These are phyloP conservation scores for Gisinianus flammeolus DNA, from an alignment of 2,888 invertebrate species.

Conservation along the genomic window DNA sequence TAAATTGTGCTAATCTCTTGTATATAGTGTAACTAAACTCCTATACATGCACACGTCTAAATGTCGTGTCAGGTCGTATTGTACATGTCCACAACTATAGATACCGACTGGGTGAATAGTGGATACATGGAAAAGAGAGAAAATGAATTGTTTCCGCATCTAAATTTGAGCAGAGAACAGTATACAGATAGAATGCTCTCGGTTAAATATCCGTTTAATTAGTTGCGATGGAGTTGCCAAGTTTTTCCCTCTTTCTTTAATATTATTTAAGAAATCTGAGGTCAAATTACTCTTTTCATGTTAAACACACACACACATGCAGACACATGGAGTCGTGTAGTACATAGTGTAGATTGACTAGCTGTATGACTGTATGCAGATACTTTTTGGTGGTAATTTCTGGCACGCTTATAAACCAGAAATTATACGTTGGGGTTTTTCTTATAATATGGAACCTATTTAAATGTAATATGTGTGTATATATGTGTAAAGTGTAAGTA, in stretches of 20 bases:
- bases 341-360: slow-evolving; percentile 15
- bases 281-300: slow-evolving; percentile 26
- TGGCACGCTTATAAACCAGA: slow-evolving; percentile 24
- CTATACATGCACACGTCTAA: too few species aligned
- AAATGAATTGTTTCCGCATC: slow-evolving; percentile 26
- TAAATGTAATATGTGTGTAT: neutral
- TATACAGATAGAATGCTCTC: slow-evolving; percentile 29
- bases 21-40: too few species aligned
- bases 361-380: too few species aligned
- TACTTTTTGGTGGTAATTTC: slow-evolving; percentile 23
- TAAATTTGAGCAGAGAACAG: slow-evolving; percentile 26
- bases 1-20: too few species aligned
- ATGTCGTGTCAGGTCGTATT: too few species aligned
- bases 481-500: too few species aligned
- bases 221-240: slow-evolving; percentile 30
- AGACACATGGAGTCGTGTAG: neutral
- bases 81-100: too few species aligned
- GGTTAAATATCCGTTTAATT: slow-evolving; percentile 38
- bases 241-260: slow-evolving; percentile 1
- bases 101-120: neutral
- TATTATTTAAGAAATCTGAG: slow-evolving; percentile 27
- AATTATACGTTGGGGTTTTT: neutral
- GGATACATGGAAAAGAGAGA: neutral
- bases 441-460: neutral
- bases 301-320: slow-evolving; percentile 1